phyloP scores from a whole-genome alignment of 2,113 vertebrate genomes.

The Poeciliopsis prolifica region DNA sequence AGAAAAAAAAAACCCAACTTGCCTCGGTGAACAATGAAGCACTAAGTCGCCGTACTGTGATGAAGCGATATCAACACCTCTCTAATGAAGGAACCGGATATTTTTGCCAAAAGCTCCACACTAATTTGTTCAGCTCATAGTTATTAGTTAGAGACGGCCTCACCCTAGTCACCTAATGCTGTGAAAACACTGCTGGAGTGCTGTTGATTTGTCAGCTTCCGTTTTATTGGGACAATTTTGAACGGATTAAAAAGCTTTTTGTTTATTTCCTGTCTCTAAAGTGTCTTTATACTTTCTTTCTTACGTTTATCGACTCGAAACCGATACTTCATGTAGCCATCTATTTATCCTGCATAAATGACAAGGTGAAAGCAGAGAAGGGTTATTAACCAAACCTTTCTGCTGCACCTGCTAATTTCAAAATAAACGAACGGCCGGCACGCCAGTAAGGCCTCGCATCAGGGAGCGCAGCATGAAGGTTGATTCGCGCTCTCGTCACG shows the following conservation, averaged over 20 bases:
- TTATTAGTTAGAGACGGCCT: background rate
- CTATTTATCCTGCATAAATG: background rate
- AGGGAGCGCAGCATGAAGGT: conserved; percentile 45
- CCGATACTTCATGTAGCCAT: too few relatives aligned
- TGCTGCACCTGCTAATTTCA: background rate
- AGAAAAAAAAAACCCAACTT: background rate
- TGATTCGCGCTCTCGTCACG: conserved; percentile 51
- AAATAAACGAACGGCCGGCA: conserved; percentile 15
- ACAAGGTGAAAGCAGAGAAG: background rate
- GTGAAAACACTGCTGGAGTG: background rate
- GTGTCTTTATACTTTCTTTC: background rate
- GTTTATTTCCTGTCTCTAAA: background rate
- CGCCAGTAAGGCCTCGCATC: background rate
- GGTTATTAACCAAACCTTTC: background rate
- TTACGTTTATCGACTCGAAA: background rate
- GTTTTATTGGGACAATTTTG: background rate
- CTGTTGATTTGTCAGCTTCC: background rate
- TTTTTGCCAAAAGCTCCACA: background rate
- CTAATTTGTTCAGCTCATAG: background rate
- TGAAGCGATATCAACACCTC: background rate
- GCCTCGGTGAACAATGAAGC: background rate
- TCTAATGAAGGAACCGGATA: background rate
- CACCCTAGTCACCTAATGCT: background rate
- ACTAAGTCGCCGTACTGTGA: background rate
- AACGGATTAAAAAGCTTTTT: background rate